Evolutionary conservation across 2,113 vertebrate species (phyloP).

Genomic region (Pluvianellus socialis): DNA sequence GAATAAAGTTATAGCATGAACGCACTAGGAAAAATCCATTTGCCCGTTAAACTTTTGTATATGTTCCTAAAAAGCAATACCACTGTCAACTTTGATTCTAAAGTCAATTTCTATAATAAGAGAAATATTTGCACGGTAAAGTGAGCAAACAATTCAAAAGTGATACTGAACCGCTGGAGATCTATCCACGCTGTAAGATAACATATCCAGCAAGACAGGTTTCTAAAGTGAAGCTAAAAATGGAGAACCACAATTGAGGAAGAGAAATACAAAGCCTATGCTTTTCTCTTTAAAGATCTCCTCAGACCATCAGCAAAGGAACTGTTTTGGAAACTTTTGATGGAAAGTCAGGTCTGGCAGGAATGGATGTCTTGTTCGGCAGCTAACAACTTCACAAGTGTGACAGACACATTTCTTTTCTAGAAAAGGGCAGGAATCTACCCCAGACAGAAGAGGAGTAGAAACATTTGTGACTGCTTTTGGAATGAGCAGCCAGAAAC

Average conservation of each 20-base stretch:
- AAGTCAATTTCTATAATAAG: background rate
- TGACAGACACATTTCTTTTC: background rate
- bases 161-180: background rate
- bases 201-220: background rate
- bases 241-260: background rate
- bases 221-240: background rate
- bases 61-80: background rate
- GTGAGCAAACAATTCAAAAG: background rate
- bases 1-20: background rate
- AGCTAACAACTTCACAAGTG: background rate
- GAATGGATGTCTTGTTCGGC: background rate
- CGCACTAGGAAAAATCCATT: background rate
- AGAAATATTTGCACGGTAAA: background rate
- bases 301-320: background rate
- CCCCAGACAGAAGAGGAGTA: background rate
- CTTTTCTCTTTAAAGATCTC: background rate
- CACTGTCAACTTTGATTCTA: background rate
- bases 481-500: background rate
- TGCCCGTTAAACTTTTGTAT: background rate
- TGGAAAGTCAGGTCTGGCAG: background rate
- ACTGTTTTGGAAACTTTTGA: background rate
- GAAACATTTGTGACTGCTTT: background rate
- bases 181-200: background rate
- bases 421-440: background rate
- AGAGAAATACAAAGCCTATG: background rate